Percentiles rank a stretch among this genome's conserved stretches.
These are phyloP conservation scores for Toxostoma redivivum DNA, from an alignment of 2,113 vertebrate species.

Conservation along the genomic window DNA sequence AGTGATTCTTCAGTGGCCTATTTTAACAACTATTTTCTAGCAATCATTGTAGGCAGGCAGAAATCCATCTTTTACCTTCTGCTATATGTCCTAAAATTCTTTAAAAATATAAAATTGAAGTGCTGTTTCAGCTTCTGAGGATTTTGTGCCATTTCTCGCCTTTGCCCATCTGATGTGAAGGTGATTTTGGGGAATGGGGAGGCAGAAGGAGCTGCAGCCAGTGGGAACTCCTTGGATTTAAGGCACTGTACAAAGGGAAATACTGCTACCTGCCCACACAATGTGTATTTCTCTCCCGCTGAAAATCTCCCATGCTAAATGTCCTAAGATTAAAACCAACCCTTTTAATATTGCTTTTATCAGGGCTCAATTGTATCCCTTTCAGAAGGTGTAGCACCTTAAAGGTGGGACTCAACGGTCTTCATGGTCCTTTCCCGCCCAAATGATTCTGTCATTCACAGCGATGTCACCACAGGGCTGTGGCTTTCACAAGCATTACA, in stretches of 20 bases:
- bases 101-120: too few relatives aligned
- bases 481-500: neutral
- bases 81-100: neutral
- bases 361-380: slow-evolving; percentile 26
- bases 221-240: neutral
- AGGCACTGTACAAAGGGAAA: neutral
- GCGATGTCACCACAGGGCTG: neutral
- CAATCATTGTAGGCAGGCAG: neutral
- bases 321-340: slow-evolving; percentile 44
- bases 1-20: neutral
- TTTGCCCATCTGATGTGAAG: rapidly evolving
- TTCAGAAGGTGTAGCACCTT: neutral
- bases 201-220: neutral
- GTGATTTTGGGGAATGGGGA: neutral
- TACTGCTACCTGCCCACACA: neutral
- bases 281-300: neutral
- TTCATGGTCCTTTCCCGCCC: neutral
- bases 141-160: neutral
- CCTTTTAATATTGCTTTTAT: slow-evolving; percentile 46
- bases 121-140: neutral
- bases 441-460: neutral
- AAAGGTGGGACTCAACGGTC: neutral
- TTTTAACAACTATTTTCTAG: neutral
- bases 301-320: slow-evolving; percentile 26
- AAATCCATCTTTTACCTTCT: neutral